These are phyloP conservation scores for Pristionchus maxplancki DNA, from an alignment of 2,888 invertebrate genomes.

Conservation along the genomic window DNA sequence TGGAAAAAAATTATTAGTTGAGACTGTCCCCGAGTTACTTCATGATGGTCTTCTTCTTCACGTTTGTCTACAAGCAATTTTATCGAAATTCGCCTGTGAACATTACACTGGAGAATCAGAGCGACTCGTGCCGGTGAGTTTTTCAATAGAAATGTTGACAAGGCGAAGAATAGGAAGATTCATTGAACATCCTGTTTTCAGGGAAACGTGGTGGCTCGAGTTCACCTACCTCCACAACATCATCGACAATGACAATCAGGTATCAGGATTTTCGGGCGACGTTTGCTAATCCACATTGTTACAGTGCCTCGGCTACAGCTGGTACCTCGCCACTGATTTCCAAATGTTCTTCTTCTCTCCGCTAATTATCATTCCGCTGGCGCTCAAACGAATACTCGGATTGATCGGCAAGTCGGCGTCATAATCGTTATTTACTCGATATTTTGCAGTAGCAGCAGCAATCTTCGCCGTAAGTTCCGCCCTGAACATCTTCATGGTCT, in stretches of 20 bases:
- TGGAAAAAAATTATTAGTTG: background rate
- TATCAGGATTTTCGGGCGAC: background rate
- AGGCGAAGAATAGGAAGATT: too few species aligned
- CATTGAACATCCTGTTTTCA: too few species aligned
- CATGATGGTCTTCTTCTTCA: background rate
- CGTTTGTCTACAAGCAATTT: background rate
- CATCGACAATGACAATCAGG: background rate
- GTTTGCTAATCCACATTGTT: background rate
- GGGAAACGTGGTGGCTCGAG: background rate
- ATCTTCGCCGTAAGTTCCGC: conserved; percentile 42
- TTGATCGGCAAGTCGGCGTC: too few species aligned
- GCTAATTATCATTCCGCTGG: conserved; percentile 50
- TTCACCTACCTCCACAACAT: background rate
- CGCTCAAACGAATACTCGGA: conserved; percentile 49
- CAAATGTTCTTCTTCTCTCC: conserved; percentile 54
- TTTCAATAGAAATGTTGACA: background rate
- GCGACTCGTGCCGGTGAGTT: too few species aligned
- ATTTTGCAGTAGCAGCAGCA: background rate
- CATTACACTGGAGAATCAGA: too few species aligned
- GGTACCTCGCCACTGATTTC: conserved; percentile 53
- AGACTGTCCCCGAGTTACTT: background rate
- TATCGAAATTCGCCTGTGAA: background rate
- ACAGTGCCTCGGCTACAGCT: conserved; percentile 48
- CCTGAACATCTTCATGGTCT: conserved; percentile 47
- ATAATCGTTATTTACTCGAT: too few species aligned